Evolutionary conservation across 2,888 invertebrate genomes (phyloP).

Genomic region (Cantharis lateralis): DNA sequence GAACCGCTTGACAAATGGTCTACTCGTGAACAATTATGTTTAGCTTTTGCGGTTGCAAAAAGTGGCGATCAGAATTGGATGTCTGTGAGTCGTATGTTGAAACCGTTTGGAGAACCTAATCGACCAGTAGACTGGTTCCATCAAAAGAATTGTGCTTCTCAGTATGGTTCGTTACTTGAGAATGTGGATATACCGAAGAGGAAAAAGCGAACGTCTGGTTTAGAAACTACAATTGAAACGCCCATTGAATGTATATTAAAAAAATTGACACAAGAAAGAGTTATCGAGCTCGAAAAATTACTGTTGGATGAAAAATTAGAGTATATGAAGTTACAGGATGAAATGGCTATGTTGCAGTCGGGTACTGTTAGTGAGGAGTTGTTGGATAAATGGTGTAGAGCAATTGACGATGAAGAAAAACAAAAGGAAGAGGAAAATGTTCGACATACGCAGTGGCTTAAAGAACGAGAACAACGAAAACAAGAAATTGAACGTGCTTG

Average conservation of each 20-base stretch:
- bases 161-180: slow-evolving; percentile 81
- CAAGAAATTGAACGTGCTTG: slow-evolving; percentile 65
- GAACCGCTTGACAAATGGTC: slow-evolving; percentile 85
- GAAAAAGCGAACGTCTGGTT: slow-evolving; percentile 72
- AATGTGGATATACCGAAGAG: slow-evolving; percentile 84
- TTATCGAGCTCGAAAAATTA: slow-evolving; percentile 74
- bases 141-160: slow-evolving; percentile 87
- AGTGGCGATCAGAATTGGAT: slow-evolving; percentile 93
- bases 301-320: slow-evolving; percentile 74
- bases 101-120: slow-evolving; percentile 76
- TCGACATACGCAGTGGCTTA: slow-evolving; percentile 65
- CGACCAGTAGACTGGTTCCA: slow-evolving; percentile 87
- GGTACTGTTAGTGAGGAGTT: slow-evolving; percentile 71
- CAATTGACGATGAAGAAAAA: slow-evolving; percentile 74
- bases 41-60: slow-evolving; percentile 83
- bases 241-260: slow-evolving; percentile 80
- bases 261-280: slow-evolving; percentile 75
- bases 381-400: slow-evolving; percentile 73
- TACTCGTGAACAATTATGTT: slow-evolving; percentile 78
- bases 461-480: slow-evolving; percentile 69
- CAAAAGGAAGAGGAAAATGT: slow-evolving; percentile 71
- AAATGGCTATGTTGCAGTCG: slow-evolving; percentile 61
- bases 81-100: slow-evolving; percentile 80
- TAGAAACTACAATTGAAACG: slow-evolving; percentile 63
- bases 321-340: slow-evolving; percentile 73